These are phyloP conservation scores for Pantherophis vulpinus DNA, from an alignment of 2,797 vertebrate genomes.

Conservation along the genomic window DNA sequence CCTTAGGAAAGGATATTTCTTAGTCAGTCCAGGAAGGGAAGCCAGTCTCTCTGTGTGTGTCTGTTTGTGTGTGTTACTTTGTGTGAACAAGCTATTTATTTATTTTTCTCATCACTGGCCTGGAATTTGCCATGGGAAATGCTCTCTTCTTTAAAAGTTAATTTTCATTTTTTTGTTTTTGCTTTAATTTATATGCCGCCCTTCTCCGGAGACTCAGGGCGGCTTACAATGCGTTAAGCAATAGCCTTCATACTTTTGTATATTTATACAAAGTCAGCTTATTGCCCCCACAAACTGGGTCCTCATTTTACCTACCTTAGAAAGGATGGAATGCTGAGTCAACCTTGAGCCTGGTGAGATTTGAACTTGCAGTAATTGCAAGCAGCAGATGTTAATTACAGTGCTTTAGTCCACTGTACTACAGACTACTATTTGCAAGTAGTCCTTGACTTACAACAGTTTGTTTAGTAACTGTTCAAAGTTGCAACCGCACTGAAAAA, in stretches of 20 bases:
- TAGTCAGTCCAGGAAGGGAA: accelerated
- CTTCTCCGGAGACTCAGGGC: too few relatives aligned
- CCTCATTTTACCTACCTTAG: too few relatives aligned
- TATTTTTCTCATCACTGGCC: neutral
- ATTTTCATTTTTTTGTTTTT: neutral
- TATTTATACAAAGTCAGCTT: too few relatives aligned
- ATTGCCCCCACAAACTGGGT: too few relatives aligned
- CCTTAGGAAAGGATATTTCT: neutral
- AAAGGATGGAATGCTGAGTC: too few relatives aligned
- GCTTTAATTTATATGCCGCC: too few relatives aligned
- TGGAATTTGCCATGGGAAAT: neutral
- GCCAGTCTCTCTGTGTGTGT: neutral
- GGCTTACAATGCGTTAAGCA: too few relatives aligned
- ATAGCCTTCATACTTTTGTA: too few relatives aligned
- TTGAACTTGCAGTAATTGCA: too few relatives aligned
- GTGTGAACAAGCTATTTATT: neutral
- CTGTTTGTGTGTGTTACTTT: neutral
- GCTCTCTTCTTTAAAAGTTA: neutral
- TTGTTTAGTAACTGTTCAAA: neutral
- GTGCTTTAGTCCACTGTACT: too few relatives aligned
- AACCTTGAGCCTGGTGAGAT: too few relatives aligned
- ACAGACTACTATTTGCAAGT: neutral
- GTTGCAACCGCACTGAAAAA: neutral
- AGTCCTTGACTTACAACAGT: neutral
- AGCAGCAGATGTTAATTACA: too few relatives aligned